A percentile compares a stretch with the other conserved stretches of the same genome.
Evolutionary conservation across 2,113 vertebrate species (phyloP).

Genomic region (Halichoerus grypus): DNA sequence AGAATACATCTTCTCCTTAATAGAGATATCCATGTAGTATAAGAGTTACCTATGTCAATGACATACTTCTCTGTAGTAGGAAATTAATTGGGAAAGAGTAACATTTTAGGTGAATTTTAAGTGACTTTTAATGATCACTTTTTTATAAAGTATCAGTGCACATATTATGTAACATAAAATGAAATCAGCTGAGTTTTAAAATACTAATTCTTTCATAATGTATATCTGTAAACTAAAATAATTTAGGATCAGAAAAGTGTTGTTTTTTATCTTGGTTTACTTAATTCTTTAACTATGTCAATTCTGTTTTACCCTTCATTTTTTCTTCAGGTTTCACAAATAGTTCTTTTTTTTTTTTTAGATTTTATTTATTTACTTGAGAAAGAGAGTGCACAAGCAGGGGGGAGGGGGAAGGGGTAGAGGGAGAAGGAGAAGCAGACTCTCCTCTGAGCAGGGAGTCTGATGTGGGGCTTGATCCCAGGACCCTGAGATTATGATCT

Average conservation of each 20-base stretch:
- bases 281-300: not conserved
- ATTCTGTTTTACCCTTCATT: not conserved
- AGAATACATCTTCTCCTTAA: not conserved
- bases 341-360: not conserved
- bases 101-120: not conserved
- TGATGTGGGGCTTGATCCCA: not conserved
- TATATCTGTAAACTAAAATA: slow-evolving; percentile 23
- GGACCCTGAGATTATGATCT: too few relatives aligned
- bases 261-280: slow-evolving; percentile 58
- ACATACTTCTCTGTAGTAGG: not conserved
- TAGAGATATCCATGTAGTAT: not conserved
- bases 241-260: not conserved
- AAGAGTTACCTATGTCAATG: not conserved
- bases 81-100: not conserved
- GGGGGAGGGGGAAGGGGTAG: not conserved
- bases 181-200: not conserved
- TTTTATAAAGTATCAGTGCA: not conserved
- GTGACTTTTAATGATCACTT: not conserved
- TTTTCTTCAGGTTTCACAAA: slow-evolving; percentile 14
- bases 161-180: not conserved
- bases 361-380: not conserved
- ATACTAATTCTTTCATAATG: not conserved
- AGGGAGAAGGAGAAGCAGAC: not conserved
- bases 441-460: not conserved
- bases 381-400: not conserved